Evolutionary conservation across 2,113 vertebrate genomes (phyloP).

Genomic region (Furnarius figulus): DNA sequence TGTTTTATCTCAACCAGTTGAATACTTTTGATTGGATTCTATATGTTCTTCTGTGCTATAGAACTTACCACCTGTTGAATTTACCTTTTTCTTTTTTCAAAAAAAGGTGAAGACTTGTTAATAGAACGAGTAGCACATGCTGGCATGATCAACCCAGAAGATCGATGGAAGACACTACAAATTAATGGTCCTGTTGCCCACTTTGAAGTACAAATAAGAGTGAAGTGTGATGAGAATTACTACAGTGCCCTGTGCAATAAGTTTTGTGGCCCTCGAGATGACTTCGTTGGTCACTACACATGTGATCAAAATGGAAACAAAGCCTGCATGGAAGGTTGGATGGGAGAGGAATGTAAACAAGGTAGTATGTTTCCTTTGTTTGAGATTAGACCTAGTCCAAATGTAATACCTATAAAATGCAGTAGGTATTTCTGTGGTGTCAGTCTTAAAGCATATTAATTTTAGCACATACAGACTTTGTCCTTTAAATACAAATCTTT

Average conservation of each 20-base stretch:
- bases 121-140: conserved; percentile 86
- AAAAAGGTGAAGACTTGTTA: conserved; percentile 82
- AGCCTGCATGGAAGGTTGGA: conserved; percentile 95
- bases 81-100: background rate
- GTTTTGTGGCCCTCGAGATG: conserved; percentile 88
- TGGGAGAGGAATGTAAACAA: conserved; percentile 84
- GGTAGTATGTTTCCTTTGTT: conserved; percentile 71
- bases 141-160: conserved; percentile 92
- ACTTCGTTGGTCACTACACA: conserved; percentile 91
- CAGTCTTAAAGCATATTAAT: background rate
- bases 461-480: background rate
- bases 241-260: conserved; percentile 92
- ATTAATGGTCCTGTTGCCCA: conserved; percentile 79
- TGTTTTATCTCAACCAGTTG: background rate
- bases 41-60: background rate
- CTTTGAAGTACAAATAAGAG: conserved; percentile 86
- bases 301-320: conserved; percentile 91
- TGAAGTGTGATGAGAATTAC: conserved; percentile 91
- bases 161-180: conserved; percentile 82
- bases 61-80: background rate
- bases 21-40: background rate
- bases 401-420: background rate
- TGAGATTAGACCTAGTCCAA: background rate
- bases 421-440: background rate
- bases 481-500: background rate